phyloP scores from a whole-genome alignment of 1,140 invertebrate genomes.

The Phortica variegata region DNA sequence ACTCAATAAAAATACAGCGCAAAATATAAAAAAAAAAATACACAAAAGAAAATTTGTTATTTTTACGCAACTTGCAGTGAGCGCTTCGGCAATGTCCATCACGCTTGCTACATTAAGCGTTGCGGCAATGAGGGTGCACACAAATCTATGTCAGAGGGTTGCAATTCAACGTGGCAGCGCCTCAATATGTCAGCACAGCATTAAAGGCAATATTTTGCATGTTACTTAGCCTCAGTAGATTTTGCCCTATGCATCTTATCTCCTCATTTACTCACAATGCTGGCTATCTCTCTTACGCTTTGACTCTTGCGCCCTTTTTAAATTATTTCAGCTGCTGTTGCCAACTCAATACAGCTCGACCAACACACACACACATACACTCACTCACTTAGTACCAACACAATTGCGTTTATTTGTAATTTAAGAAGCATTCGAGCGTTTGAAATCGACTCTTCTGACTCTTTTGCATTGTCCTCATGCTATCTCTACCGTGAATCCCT shows the following conservation, averaged over 20 bases:
- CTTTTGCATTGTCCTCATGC: neutral
- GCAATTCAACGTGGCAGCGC: conserved; percentile 4
- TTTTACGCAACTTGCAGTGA: no score
- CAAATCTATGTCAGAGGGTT: no score
- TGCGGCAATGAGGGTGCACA: no score
- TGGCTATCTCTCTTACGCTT: conserved; percentile 35
- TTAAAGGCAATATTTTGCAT: conserved; percentile 16
- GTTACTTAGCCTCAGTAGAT: conserved; percentile 14
- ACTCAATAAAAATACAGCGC: conserved; percentile 27
- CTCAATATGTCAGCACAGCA: no score
- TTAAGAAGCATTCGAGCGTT: conserved; percentile 54
- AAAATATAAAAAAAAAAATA: neutral
- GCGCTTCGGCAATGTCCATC: no score
- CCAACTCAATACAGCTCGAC: conserved; percentile 15
- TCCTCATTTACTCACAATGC: conserved; percentile 6
- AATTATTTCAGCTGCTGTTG: conserved; percentile 53
- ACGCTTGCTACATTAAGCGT: no score
- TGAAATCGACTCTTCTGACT: conserved; percentile 23
- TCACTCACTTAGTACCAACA: conserved; percentile 14
- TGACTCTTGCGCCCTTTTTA: conserved; percentile 48
- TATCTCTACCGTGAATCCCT: no score
- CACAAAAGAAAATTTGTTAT: conserved; percentile 21
- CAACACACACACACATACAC: conserved; percentile 8
- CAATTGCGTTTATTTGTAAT: conserved; percentile 56
- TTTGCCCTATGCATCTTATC: conserved; percentile 7